phyloP scores from a whole-genome alignment of 2,888 invertebrate genomes.

The Hydropsyche betteni region DNA sequence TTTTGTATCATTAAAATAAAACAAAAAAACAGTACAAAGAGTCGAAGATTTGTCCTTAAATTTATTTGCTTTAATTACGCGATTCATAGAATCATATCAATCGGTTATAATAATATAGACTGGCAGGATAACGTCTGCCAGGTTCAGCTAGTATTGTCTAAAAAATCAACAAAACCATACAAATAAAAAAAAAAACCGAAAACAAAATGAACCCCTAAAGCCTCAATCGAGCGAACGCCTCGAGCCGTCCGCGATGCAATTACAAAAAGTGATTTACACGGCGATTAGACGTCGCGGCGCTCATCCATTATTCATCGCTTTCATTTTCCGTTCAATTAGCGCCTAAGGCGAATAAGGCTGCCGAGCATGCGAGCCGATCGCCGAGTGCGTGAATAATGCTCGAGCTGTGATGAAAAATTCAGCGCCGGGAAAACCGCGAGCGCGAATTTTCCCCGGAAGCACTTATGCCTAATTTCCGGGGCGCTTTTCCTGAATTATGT shows the following conservation, averaged over 20 bases:
- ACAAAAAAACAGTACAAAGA: no score
- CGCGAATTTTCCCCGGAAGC: slow-evolving; percentile 22
- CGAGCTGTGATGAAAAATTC: slow-evolving; percentile 33
- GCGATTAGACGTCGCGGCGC: slow-evolving; percentile 46
- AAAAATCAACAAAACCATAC: no score
- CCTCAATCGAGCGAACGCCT: no score
- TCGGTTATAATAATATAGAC: no score
- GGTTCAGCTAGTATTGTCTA: no score
- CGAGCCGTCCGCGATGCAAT: slow-evolving; percentile 39
- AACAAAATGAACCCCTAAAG: no score
- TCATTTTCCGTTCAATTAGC: slow-evolving; percentile 49
- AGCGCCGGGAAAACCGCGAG: background rate
- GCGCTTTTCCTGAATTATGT: slow-evolving; percentile 21
- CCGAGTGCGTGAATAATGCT: slow-evolving; percentile 20
- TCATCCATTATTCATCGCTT: slow-evolving; percentile 51
- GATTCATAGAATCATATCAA: no score
- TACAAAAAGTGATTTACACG: slow-evolving; percentile 49
- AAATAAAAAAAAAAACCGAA: no score
- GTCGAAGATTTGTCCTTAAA: no score
- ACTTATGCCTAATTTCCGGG: background rate
- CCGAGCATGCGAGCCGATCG: slow-evolving; percentile 10
- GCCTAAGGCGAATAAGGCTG: slow-evolving; percentile 42
- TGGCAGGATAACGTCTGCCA: no score
- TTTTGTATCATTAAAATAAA: no score
- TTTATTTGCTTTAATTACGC: no score